Evolutionary conservation across 2,113 vertebrate genomes (phyloP), one percentile per base, ranked within the genome.

Genomic region (Carassius auratus): DNA sequence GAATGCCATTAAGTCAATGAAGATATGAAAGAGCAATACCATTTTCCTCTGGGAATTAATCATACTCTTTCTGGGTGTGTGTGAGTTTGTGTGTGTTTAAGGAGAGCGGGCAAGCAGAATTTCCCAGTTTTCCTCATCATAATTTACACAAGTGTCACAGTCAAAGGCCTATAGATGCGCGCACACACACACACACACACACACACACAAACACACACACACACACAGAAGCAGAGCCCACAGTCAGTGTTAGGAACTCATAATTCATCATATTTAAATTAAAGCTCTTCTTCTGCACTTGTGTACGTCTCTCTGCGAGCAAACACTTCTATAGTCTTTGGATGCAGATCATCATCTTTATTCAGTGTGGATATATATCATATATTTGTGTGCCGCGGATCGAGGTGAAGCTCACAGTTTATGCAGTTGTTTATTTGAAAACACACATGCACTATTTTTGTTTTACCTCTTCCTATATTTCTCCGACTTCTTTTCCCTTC

Each of bases 281-380:
- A 36, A 33, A 26, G 17, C 5, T 19, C 10, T 57, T 23, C 45
- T 38, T 66, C 6, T 48, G 52, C 42, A n/a, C 21, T 7, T 42
- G 36, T 4, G 26, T 33, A 6, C 3, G n/a, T 71, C 75, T 91
- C 81, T 91, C 83, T 84, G 76, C 66, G 1, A 61, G 36, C 19
- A 15, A 17, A 8, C 8, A 15, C 17, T 71, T 21, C 33, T 71
- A 21, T 42, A 42, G 68, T 42, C 36, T 79, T 42, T 61, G 33
- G 12, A 62, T 38, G 26, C 2, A 55, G 30, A 30, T 30, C 2
- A 2, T 30, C 30, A 30, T 30, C 30, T 30, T 30, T 30, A 30
- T 30, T 30, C 30, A 30, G 30, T 30, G 30, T n/a, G 21, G 55
- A 61, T 61, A 61, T 78, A 38, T 76, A 30, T 75, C 10, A 52